phyloP scores from a whole-genome alignment of 1,140 invertebrate species.

The Eumaeus atala region DNA sequence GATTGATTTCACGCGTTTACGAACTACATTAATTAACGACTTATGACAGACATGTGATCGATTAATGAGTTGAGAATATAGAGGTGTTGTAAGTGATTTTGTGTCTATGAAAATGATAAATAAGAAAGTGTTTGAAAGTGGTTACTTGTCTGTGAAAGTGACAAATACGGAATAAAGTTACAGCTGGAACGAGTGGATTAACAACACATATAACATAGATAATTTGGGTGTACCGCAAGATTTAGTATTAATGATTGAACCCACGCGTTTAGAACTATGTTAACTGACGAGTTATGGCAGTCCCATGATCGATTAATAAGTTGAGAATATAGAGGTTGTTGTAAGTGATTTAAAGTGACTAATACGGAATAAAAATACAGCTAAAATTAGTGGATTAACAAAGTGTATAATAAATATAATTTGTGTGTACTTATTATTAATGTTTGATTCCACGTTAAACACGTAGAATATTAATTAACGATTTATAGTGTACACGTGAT shows the following conservation, averaged over 20 bases:
- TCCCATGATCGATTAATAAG: too few species aligned
- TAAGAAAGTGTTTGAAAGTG: too few species aligned
- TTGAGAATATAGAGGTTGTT: too few species aligned
- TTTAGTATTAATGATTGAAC: constrained; percentile 60
- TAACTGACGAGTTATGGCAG: too few species aligned
- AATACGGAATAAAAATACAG: constrained; percentile 74
- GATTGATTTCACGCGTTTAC: constrained; percentile 44
- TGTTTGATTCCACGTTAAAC: constrained; percentile 47
- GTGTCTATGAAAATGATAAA: constrained; percentile 3
- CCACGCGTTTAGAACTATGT: constrained; percentile 24
- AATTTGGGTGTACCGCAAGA: constrained; percentile 62
- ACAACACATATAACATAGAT: constrained; percentile 70
- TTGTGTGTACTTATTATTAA: constrained; percentile 65
- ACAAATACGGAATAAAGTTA: constrained; percentile 74
- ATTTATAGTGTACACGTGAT: too few species aligned
- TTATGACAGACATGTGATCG: too few species aligned
- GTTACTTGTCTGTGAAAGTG: too few species aligned
- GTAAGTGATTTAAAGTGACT: constrained; percentile 16
- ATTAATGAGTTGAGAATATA: too few species aligned
- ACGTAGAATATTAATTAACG: too few species aligned
- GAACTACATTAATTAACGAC: constrained; percentile 15
- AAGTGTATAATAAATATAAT: constrained; percentile 73
- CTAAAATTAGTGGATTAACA: constrained; percentile 74
- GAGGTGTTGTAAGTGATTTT: constrained; percentile 17
- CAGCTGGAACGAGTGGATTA: constrained; percentile 74